Base-by-base conservation (phyloP, 2,797 vertebrate species). In the Pelobates cultripes region DNA sequence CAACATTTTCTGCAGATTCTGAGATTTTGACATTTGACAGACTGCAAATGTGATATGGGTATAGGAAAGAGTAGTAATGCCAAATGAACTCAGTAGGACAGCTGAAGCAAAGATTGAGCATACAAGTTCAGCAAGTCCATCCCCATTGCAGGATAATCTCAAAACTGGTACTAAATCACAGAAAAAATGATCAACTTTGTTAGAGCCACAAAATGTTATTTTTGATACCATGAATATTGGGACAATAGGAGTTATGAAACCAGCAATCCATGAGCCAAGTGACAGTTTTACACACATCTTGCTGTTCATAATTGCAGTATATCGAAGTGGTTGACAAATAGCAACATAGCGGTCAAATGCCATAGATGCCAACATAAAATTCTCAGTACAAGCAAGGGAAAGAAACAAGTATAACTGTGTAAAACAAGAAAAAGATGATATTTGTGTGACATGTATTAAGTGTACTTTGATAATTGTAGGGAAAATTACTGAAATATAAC, bases 121-220 rank as follows among this genome's bases (percentile, higher is more conserved):
- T 3, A 88, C 88, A 41, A 88, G 14, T 76, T 90, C 89, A 4
- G 90, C 89, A 14, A 83, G 13, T 51, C 89, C 89, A 87, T 88
- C 89, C 60, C 91, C 89, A 41, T 86, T 87, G 79, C 89, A 91
- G 8, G 90, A 90, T 7, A 92, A 88, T 53, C 87, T 90, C 14
- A 91, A 87, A 0, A 92, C 86, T 3, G 89, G 89, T 40, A 64
- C 61, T 40, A 81, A 64, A 4, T 75, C 79, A 42, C 79, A 80
- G 53, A 80, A 80, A 45, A 80, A 80, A 57, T 80, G 79, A 40
- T 74, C 57, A 55, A 81, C 73, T 42, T 70, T 43, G 70, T 75
- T 28, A 9, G 79, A 81, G 42, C 14, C 0, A 53, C 73, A 75
- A 43, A 70, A 75, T 40, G 82, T 86, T 55, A 92, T 86, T 7